Base-by-base conservation (phyloP, 2,113 vertebrate genomes). In the Suricata suricatta region DNA sequence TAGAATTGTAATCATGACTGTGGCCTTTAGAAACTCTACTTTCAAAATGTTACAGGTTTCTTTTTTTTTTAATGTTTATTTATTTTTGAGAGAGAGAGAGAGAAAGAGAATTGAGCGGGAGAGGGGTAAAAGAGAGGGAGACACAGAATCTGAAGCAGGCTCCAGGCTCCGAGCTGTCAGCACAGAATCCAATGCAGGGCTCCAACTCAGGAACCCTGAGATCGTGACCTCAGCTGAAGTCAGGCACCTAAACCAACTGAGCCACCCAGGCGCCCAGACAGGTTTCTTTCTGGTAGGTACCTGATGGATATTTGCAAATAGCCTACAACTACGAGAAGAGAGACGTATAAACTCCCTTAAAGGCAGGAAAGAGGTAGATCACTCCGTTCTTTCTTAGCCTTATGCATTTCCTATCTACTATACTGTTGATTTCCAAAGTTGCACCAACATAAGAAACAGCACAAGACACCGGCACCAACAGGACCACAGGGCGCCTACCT, bases 401-500 rank as follows among this genome's bases (percentile, higher is more conserved):
- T 29, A 4, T 7, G 3, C 15, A 19, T 50, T 72, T 92, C 47
- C 12, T 54, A 10, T 71, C 35, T 33, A 7, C 5, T 3, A 1
- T 5, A 8, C 41, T 25, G 33, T 7, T 47, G 52, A n/a, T 47
- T 29, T 74, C 57, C 71, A 44, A 33, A 85, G 72, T 2, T 16
- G 47, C 19, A 15, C 79, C 4, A 68, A 66, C 21, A 41, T n/a
- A 5, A n/a, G 13, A 44, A 82, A 44, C 2, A 17, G n/a, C 11
- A 4, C 31, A 31, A 25, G 60, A 41, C 25, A 19, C 68, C 2
- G 0, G 7, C 17, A 2, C 23, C 1, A 0, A 11, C 2, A 0
- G 1, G 25, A 13, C 35, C 69, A 4, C 4, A 5, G 29, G 27
- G 12, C 16, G 0, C 21, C 71, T 13, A 15, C n/a, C 72, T 69